phyloP scores from a whole-genome alignment of 1,140 invertebrate species.

The Probaryconus sp. region DNA sequence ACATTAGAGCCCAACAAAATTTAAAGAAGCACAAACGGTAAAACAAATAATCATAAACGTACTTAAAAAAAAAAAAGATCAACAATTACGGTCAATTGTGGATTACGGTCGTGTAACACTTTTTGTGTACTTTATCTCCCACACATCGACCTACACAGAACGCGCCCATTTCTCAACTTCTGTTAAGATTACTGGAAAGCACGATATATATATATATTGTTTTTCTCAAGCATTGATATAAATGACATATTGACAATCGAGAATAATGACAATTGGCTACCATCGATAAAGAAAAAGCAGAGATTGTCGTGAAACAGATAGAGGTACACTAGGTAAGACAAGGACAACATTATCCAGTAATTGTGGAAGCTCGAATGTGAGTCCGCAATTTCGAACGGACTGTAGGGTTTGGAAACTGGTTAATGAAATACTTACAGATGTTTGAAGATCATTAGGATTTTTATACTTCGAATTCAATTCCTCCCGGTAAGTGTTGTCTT shows the following conservation, averaged over 20 bases:
- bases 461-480: no score
- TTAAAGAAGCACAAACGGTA: no score
- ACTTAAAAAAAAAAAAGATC: no score
- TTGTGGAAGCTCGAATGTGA: slow-evolving; percentile 2
- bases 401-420: no score
- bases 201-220: no score
- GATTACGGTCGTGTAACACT: slow-evolving; percentile 2
- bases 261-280: not conserved
- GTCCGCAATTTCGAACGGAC: not conserved
- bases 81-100: no score
- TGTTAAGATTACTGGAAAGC: slow-evolving; percentile 6
- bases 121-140: not conserved
- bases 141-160: not conserved
- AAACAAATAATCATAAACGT: no score
- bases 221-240: slow-evolving; percentile 12
- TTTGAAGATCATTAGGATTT: no score
- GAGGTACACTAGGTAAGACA: not conserved
- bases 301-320: slow-evolving; percentile 8
- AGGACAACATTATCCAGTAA: slow-evolving; percentile 6
- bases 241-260: not conserved
- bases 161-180: not conserved
- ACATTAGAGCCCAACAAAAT: no score
- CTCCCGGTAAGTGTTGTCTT: no score
- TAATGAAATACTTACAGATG: slow-evolving; percentile 36
- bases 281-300: slow-evolving; percentile 6